Evolutionary conservation across 2,888 invertebrate genomes (phyloP).

Genomic region (Ypsolopha scabrella): DNA sequence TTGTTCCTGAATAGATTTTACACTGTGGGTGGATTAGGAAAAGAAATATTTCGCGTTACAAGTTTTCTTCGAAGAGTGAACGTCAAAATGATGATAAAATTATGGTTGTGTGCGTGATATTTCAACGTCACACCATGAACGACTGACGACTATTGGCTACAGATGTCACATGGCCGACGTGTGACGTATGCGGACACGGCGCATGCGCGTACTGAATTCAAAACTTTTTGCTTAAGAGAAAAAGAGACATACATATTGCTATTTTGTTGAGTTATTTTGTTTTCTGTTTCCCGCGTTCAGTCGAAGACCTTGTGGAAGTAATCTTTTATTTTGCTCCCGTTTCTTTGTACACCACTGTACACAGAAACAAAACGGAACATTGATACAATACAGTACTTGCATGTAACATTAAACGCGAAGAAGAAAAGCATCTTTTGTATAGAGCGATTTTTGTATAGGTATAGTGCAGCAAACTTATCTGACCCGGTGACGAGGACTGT

Average conservation of each 20-base stretch:
- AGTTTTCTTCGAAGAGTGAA: slow-evolving; percentile 19
- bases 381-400: no score
- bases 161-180: slow-evolving; percentile 33
- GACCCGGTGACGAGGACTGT: no score
- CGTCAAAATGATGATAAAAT: slow-evolving; percentile 37
- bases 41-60: not conserved
- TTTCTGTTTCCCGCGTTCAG: slow-evolving; percentile 8
- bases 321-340: no score
- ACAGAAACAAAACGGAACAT: no score
- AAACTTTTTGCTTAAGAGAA: slow-evolving; percentile 36
- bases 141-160: slow-evolving; percentile 40
- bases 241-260: slow-evolving; percentile 17
- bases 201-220: slow-evolving; percentile 44
- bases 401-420: no score
- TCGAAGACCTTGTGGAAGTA: not conserved
- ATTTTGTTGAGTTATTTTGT: slow-evolving; percentile 5
- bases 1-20: not conserved
- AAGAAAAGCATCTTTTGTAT: no score
- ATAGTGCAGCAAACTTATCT: no score
- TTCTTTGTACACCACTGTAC: no score
- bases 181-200: slow-evolving; percentile 42
- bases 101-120: slow-evolving; percentile 25
- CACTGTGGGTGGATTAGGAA: no score
- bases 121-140: slow-evolving; percentile 37
- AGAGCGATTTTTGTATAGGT: no score